Base-by-base conservation (phyloP, 2,888 invertebrate genomes). In the Sympetrum striolatum region DNA sequence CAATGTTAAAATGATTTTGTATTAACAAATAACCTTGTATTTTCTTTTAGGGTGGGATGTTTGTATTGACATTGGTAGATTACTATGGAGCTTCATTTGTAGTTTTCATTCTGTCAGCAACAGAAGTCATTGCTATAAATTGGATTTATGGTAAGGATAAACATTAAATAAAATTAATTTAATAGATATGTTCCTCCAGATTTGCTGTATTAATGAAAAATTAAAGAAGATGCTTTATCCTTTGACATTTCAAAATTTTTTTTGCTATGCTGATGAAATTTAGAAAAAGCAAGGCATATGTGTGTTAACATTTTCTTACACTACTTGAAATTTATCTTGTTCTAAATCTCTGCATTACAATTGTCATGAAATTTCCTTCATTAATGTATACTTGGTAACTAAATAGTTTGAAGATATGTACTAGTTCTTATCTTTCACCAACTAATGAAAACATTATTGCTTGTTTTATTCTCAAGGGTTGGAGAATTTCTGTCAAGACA, bases 401-500 rank as follows among this genome's bases (percentile, higher is more conserved):
- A 10, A 44, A 44, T 8, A 8, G 10, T 44, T 8, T 1, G 6
- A 10, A 44, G 10, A 8, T 8, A 44, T 44, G 44, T 10, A 8
- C 0, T 8, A 44, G 0, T 44, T 44, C 6, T 44, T 44, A 44
- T 44, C n/a, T 44, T 44, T 44, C 25, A 37, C 31, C 18, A 80
- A 18, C 0, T 22, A 39, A 39, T 5, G 44, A 12, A 10, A 37
- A 4, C 6, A 22, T 37, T 37, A 22, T n/a, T 18, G 35, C 4
- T 81, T 5, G n/a, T 58, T 86, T n/a, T 64, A 8, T 22, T 64
- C 92, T 93, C 73, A 91, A 95, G 96, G 96, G 37, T 93, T 96
- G 73, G 95, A 95, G 92, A 96, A 96, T 91, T 94, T 97, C 91
- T 95, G 96, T 92, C 94, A 95, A 86, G 98, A 98, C 93, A 94